Base-by-base conservation (phyloP, 2,888 invertebrate genomes). In the Magallana nippona region DNA sequence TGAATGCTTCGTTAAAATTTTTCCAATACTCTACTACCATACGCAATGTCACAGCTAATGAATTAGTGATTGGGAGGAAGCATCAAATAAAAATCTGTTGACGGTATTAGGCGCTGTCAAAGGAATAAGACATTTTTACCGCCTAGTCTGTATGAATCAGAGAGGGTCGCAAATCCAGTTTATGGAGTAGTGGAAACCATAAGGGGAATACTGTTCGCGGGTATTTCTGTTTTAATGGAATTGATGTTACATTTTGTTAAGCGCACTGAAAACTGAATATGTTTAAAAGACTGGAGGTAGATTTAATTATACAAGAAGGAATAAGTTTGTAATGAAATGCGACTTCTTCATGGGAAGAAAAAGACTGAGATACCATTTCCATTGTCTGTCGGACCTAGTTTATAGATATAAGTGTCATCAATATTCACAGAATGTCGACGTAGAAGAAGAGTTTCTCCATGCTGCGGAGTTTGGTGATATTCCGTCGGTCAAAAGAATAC, bases 381-480 rank as follows among this genome's bases (percentile, higher is more conserved):
- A 13, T 17, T 82, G 82, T 71, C 55, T 82, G 22, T 63, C 82
- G 15, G 63, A 82, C n/a, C 22, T 82, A 56, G 19, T 82, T n/a
- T 55, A 58, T 71, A 71, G 55, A n/a, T 82, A 82, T 82, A 58
- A 82, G 22, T 82, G 82, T 87, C 82, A 85, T 83, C 83, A 85
- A 78, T 82, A 77, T 84, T 82, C 79, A 84, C 91, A 92, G 92
- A 87, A 91, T 63, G 89, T 86, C 0, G 90, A 90, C 79, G 88
- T 88, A 10, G 93, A 93, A 85, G 92, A 92, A 71, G 93, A 93
- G 81, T 92, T 93, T 79, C 87, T 93, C 11, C 92, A 93, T 83
- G 92, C 93, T 0, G 91, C 93, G 0, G 93, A 93, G 87, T 91
- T 92, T 82, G 93, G 93, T 1, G 93, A 93, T 82, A 90, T 93